Percentiles rank a stretch among this genome's conserved stretches.
Evolutionary conservation across 2,797 vertebrate species (phyloP).

Genomic region (Gallirallus australis): DNA sequence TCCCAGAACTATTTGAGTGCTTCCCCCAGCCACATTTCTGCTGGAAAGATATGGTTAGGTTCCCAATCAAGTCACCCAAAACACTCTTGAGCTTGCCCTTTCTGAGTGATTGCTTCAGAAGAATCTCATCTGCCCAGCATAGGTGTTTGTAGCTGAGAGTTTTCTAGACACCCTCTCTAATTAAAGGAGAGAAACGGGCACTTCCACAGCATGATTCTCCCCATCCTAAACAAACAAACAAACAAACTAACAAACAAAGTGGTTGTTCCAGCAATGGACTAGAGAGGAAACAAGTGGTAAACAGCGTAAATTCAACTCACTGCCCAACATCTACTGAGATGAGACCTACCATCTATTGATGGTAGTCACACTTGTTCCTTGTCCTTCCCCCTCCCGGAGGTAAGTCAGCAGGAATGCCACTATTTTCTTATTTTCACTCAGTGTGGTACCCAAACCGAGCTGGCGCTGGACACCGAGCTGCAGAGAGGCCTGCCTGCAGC

Average conservation of each 20-base stretch:
- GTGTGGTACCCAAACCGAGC: rapidly evolving
- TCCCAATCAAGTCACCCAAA: not conserved
- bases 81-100: not conserved
- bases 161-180: not conserved
- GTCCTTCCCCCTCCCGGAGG: not conserved
- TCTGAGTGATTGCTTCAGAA: not conserved
- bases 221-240: not conserved
- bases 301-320: not conserved
- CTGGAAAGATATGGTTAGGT: not conserved
- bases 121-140: not conserved
- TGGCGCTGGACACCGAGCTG: rapidly evolving
- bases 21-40: not conserved
- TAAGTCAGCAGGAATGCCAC: not conserved
- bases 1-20: not conserved
- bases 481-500: not conserved
- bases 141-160: not conserved
- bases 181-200: not conserved
- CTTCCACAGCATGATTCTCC: not conserved
- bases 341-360: not conserved
- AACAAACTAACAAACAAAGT: not conserved
- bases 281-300: not conserved
- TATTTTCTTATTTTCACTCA: not conserved
- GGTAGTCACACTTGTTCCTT: not conserved
- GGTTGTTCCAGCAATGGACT: rapidly evolving
- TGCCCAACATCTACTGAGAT: not conserved